Conservation (phyloP, 2,797 vertebrate genomes). For the Meriones psammophilus region DNA sequence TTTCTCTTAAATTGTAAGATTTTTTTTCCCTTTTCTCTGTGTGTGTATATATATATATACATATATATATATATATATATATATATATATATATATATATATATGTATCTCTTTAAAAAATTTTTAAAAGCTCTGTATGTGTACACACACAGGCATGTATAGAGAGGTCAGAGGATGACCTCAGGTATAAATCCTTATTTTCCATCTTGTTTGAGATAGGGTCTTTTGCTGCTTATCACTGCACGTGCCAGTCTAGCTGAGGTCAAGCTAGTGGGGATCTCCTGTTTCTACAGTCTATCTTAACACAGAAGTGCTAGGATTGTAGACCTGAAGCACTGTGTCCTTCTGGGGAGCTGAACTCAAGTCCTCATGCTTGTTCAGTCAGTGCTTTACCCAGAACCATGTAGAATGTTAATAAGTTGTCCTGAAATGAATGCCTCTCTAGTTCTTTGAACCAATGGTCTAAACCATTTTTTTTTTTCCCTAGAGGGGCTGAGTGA, state of each 20-base stretch:
- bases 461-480: slow-evolving; percentile 28
- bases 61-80: neutral
- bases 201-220: neutral
- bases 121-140: neutral
- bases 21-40: slow-evolving; percentile 22
- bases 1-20: slow-evolving; percentile 58
- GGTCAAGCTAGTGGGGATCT: neutral
- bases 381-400: neutral
- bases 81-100: too few species aligned
- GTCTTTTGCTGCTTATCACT: neutral
- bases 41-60: neutral
- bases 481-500: neutral
- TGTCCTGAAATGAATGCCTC: neutral
- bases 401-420: neutral
- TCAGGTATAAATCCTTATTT: neutral
- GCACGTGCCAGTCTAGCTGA: neutral
- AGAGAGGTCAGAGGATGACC: too few species aligned
- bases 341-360: neutral
- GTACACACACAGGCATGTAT: neutral
- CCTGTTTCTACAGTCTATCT: neutral
- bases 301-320: neutral
- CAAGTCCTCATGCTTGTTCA: neutral
- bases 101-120: too few species aligned
- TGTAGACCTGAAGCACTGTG: neutral
- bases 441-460: slow-evolving; percentile 43